Evolutionary conservation across 2,888 invertebrate species (phyloP).

Genomic region (Pseudolycoriella hygida): DNA sequence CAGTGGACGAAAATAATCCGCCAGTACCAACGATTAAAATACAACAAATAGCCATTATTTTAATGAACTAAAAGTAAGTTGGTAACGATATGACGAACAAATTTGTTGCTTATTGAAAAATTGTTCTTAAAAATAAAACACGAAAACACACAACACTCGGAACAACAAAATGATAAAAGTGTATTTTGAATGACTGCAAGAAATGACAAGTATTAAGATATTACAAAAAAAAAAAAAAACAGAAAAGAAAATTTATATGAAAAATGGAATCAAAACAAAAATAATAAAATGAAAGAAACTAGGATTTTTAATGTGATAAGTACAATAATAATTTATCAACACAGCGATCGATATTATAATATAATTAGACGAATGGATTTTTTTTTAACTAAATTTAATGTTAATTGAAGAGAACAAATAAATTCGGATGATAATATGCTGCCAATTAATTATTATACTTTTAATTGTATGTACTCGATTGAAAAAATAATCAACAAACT

Average conservation of each 20-base stretch:
- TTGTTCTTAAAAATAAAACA: background rate
- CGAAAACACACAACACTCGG: background rate
- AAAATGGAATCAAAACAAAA: background rate
- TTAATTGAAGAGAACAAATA: too few species aligned
- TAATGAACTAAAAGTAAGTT: constrained; percentile 11
- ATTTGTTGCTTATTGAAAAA: background rate
- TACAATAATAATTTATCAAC: constrained; percentile 3
- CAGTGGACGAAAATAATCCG: constrained; percentile 8
- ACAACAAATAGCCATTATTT: constrained; percentile 22
- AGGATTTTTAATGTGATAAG: constrained; percentile 3
- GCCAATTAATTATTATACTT: background rate
- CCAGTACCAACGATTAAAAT: constrained; percentile 11
- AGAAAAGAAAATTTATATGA: too few species aligned
- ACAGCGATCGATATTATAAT: too few species aligned
- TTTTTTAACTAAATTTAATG: too few species aligned
- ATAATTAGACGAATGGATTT: too few species aligned
- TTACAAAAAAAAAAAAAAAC: too few species aligned
- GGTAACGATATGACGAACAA: background rate
- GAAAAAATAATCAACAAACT: background rate
- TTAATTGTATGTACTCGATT: background rate
- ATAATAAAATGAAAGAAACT: constrained; percentile 15
- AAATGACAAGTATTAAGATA: background rate
- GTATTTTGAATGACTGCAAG: background rate
- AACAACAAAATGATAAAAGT: background rate
- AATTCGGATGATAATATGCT: background rate